Conservation (phyloP, 2,113 vertebrate genomes). For the Rhombomys opimus region DNA sequence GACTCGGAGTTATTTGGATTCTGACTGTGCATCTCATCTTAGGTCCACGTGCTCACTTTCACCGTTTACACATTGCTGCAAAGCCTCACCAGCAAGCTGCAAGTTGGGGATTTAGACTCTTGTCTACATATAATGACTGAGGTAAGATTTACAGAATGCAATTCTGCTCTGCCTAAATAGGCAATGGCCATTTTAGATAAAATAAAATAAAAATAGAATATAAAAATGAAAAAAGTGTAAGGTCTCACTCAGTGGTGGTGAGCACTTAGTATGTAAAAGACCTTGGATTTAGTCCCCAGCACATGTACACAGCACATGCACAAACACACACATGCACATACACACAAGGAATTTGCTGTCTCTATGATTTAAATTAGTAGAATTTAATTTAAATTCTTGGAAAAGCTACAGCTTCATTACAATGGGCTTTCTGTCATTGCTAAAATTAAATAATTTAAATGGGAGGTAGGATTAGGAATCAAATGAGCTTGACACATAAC, state of each 20-base stretch:
- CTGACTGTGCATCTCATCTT: conserved; percentile 46
- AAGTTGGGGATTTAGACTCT: conserved; percentile 93
- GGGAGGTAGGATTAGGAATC: neutral
- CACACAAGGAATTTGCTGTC: neutral
- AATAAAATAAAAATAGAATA: neutral
- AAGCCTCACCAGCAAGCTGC: conserved; percentile 88
- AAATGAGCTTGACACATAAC: neutral
- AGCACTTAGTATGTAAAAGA: neutral
- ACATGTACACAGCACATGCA: neutral
- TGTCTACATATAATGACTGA: conserved; percentile 93
- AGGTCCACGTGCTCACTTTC: conserved; percentile 98
- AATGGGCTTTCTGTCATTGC: neutral
- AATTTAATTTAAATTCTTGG: too few species aligned
- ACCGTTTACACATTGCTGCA: conserved; percentile 94
- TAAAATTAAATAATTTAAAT: neutral
- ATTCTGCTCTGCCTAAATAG: neutral
- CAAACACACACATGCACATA: neutral
- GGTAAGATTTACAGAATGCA: conserved; percentile 84
- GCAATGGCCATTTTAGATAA: neutral
- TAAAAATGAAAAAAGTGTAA: neutral
- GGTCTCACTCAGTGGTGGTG: neutral
- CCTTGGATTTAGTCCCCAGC: neutral
- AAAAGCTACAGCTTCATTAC: neutral
- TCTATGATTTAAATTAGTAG: neutral
- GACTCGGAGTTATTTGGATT: neutral